phyloP scores from a whole-genome alignment of 2,797 vertebrate species.

The Artibeus lituratus region DNA sequence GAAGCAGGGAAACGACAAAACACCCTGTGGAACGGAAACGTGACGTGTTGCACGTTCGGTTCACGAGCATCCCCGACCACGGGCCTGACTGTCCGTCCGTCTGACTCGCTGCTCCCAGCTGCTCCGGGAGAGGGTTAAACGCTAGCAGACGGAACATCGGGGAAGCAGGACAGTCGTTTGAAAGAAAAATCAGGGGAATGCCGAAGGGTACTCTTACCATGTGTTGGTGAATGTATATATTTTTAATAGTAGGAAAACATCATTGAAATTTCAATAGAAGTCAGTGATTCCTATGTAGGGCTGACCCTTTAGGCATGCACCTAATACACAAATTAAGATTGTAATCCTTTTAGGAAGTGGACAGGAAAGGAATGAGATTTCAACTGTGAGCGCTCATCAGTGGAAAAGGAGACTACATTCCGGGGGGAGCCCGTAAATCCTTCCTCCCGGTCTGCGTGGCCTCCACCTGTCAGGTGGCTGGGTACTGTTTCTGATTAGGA shows the following conservation, averaged over 20 bases:
- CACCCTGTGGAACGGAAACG: background rate
- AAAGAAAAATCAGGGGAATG: constrained; percentile 48
- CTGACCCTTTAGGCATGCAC: background rate
- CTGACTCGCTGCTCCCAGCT: constrained; percentile 55
- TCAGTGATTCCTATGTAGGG: background rate
- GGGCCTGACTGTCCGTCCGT: background rate
- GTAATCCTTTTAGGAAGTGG: constrained; percentile 15
- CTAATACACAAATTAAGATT: background rate
- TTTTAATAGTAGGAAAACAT: constrained; percentile 38
- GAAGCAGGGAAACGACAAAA: background rate
- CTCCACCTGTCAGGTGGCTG: background rate
- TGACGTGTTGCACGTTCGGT: background rate
- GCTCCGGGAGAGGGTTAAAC: constrained; percentile 34
- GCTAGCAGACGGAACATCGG: background rate
- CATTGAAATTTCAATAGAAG: constrained; percentile 48
- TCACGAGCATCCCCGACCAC: background rate
- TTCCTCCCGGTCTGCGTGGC: background rate
- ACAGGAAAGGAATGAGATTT: background rate
- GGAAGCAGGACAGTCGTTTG: constrained; percentile 23
- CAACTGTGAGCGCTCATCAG: background rate
- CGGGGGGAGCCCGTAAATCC: background rate
- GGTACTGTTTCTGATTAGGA: background rate
- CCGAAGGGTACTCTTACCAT: constrained; percentile 6
- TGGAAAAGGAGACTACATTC: background rate
- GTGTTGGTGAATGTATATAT: background rate